Conservation (phyloP, 2,888 invertebrate species). For the Epistrophe eligans region DNA sequence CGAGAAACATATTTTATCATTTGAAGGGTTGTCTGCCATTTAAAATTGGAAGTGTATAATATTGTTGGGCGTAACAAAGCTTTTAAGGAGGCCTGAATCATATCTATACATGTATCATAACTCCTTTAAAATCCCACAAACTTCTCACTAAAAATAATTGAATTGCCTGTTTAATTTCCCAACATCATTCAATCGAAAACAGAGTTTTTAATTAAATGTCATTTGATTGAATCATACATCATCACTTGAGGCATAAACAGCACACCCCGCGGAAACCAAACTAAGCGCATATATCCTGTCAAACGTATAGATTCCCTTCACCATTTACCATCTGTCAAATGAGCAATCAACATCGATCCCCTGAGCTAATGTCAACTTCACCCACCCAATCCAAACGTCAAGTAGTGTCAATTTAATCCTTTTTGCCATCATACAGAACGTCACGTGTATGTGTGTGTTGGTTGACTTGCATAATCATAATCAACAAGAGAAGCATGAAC, state of each 20-base stretch:
- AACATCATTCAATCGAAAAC: conserved; percentile 7
- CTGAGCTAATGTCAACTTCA: conserved; percentile 23
- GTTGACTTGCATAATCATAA: conserved; percentile 54
- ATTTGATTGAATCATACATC: conserved; percentile 13
- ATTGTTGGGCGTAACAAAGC: conserved; percentile 35
- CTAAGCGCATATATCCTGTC: conserved; percentile 31
- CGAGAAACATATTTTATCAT: conserved; percentile 31
- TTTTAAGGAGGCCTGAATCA: conserved; percentile 14
- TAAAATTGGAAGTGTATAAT: conserved; percentile 2
- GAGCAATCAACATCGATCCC: conserved; percentile 66
- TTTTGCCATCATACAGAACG: conserved; percentile 14
- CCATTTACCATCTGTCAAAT: conserved; percentile 38
- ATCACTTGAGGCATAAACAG: background rate
- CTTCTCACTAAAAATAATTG: background rate
- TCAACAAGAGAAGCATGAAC: conserved; percentile 43
- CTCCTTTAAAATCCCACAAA: background rate
- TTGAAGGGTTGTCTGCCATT: conserved; percentile 42
- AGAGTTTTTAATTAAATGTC: conserved; percentile 52
- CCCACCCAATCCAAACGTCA: conserved; percentile 7
- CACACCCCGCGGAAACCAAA: conserved; percentile 43
- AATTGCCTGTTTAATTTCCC: background rate
- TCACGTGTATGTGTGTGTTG: conserved; percentile 32
- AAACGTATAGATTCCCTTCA: conserved; percentile 8
- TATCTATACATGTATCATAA: background rate
- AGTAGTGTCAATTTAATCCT: conserved; percentile 51